Percentiles rank a stretch among this genome's conserved stretches.
Conservation (phyloP, 2,113 vertebrate species). For the Agapornis roseicollis region DNA sequence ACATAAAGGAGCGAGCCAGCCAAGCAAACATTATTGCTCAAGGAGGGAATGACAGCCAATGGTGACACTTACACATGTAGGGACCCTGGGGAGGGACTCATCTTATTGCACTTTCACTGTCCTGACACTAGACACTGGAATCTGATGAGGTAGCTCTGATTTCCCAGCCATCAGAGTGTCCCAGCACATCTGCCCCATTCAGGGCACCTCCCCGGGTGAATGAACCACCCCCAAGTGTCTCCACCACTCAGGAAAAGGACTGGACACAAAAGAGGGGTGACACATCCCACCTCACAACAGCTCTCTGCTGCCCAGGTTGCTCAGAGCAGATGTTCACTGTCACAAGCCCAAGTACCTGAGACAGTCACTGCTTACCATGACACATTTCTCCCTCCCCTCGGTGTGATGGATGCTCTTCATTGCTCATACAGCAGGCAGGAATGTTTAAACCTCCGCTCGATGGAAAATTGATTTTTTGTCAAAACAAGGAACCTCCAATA, state of each 20-base stretch:
- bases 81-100: background rate
- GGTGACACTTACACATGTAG: too few species aligned
- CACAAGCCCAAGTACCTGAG: background rate
- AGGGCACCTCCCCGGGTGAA: background rate
- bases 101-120: background rate
- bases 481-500: background rate
- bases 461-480: slow-evolving; percentile 18
- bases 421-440: background rate
- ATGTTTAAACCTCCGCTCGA: background rate
- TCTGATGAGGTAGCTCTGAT: background rate
- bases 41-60: background rate
- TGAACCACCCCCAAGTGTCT: background rate
- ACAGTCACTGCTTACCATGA: background rate
- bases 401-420: background rate
- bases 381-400: accelerated
- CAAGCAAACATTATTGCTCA: background rate
- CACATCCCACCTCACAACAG: background rate
- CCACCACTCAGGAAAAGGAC: background rate
- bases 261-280: background rate
- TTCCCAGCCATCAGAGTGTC: background rate
- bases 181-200: background rate
- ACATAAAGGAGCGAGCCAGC: background rate
- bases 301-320: background rate
- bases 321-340: background rate
- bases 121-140: background rate